These are phyloP conservation scores for Micoletzkya japonica DNA, from an alignment of 2,888 invertebrate genomes.

Conservation along the genomic window DNA sequence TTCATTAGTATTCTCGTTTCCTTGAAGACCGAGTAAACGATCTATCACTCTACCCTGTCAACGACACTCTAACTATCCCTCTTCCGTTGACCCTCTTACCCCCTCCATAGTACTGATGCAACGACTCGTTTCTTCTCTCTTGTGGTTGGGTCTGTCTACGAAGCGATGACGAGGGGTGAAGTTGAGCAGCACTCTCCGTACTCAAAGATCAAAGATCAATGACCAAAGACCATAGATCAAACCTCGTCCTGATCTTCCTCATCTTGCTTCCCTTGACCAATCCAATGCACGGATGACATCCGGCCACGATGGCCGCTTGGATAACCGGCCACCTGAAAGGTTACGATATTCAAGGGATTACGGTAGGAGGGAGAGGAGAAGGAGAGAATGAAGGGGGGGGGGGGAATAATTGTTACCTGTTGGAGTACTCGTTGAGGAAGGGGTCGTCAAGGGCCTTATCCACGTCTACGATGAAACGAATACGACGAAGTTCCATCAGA, in stretches of 20 bases:
- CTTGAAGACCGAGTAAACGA: background rate
- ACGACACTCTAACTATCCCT: background rate
- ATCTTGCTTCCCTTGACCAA: slow-evolving; percentile 66
- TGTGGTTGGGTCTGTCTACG: slow-evolving; percentile 13
- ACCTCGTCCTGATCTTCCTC: slow-evolving; percentile 56
- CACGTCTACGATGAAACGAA: slow-evolving; percentile 31
- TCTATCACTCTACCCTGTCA: background rate
- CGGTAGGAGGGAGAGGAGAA: background rate
- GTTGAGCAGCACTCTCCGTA: slow-evolving; percentile 34
- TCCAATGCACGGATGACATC: slow-evolving; percentile 86
- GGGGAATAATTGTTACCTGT: background rate
- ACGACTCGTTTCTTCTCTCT: slow-evolving; percentile 14
- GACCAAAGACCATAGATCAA: slow-evolving; percentile 14
- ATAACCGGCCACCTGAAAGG: slow-evolving; percentile 86
- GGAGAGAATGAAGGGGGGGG: background rate
- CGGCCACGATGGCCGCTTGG: slow-evolving; percentile 84
- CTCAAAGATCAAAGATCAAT: slow-evolving; percentile 32
- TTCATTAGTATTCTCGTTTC: background rate
- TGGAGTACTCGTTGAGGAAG: slow-evolving; percentile 30
- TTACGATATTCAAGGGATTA: too few species aligned
- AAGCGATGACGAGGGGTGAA: slow-evolving; percentile 54
- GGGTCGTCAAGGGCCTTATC: slow-evolving; percentile 27
- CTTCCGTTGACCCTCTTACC: background rate
- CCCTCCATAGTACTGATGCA: slow-evolving; percentile 18
- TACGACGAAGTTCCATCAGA: slow-evolving; percentile 52